Evolutionary conservation across 2,113 vertebrate genomes (phyloP).

Genomic region (Tachuris rubrigastra): DNA sequence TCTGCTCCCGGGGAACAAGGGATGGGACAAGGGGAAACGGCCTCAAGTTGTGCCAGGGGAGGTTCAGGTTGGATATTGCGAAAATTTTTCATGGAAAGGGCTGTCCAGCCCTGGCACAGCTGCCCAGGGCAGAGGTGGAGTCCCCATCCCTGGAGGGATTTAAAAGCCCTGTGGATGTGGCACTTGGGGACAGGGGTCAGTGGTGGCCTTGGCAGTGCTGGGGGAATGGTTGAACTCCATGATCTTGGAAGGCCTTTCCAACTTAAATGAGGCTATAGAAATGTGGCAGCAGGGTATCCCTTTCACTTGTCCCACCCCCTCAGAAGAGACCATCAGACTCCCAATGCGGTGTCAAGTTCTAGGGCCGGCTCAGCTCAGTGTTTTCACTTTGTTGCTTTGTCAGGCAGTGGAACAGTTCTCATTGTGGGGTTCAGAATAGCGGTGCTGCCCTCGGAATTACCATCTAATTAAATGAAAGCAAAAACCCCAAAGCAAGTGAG

Average conservation of each 20-base stretch:
- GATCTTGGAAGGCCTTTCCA: background rate
- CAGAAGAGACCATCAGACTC: background rate
- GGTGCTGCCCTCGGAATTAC: slow-evolving; percentile 46
- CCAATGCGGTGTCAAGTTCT: background rate
- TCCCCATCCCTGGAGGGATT: background rate
- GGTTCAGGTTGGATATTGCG: background rate
- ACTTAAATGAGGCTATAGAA: background rate
- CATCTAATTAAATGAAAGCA: slow-evolving; percentile 51
- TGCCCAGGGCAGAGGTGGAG: background rate
- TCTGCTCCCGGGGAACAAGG: background rate
- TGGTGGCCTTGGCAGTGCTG: background rate
- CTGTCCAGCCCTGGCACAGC: background rate
- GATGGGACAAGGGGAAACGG: background rate
- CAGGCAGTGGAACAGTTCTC: background rate
- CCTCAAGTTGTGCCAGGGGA: background rate
- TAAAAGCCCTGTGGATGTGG: background rate
- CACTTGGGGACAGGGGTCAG: background rate
- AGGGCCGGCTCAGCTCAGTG: background rate
- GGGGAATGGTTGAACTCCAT: background rate
- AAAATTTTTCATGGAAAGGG: background rate
- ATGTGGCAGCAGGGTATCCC: background rate
- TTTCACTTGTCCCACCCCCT: background rate
- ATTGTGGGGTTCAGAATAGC: background rate
- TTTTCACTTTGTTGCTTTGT: background rate
- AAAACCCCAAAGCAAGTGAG: slow-evolving; percentile 29